A percentile compares a stretch with the other conserved stretches of the same genome.
Conservation (phyloP, 2,113 vertebrate genomes). For the Ia io region DNA sequence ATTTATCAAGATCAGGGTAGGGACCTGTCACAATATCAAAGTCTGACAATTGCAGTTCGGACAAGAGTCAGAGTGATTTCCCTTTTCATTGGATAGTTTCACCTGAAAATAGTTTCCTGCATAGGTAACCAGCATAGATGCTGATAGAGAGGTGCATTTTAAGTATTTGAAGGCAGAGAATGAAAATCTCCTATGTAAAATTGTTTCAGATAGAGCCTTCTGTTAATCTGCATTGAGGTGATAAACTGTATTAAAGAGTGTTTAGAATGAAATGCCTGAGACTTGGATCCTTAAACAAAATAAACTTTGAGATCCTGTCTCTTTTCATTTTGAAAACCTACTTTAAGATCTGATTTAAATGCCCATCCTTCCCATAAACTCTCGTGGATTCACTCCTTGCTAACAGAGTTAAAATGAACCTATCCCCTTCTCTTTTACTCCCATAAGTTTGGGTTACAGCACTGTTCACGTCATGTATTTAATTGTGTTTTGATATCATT, state of each 20-base stretch:
- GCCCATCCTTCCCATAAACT: neutral
- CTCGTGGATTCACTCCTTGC: neutral
- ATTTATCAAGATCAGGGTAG: neutral
- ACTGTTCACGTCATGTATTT: neutral
- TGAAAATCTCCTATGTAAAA: slow-evolving; percentile 15
- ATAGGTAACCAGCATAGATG: neutral
- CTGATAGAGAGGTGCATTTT: neutral
- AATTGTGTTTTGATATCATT: neutral
- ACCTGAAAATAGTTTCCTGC: neutral
- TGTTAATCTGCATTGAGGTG: neutral
- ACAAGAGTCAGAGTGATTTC: neutral
- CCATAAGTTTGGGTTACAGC: neutral
- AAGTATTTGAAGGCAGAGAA: neutral
- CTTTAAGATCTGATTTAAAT: neutral
- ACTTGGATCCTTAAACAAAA: slow-evolving; percentile 42
- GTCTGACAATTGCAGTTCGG: neutral
- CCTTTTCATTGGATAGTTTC: neutral
- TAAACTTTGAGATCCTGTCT: slow-evolving; percentile 10
- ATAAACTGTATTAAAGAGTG: neutral
- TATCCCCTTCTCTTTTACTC: neutral
- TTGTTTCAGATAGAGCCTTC: slow-evolving; percentile 33
- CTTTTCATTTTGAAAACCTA: slow-evolving; percentile 36
- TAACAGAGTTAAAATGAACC: neutral
- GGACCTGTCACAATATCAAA: neutral
- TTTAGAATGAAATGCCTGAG: neutral